Evolutionary conservation across 2,888 invertebrate genomes (phyloP), one percentile per base, ranked within the genome.

Genomic region (Limnephilus auricula): DNA sequence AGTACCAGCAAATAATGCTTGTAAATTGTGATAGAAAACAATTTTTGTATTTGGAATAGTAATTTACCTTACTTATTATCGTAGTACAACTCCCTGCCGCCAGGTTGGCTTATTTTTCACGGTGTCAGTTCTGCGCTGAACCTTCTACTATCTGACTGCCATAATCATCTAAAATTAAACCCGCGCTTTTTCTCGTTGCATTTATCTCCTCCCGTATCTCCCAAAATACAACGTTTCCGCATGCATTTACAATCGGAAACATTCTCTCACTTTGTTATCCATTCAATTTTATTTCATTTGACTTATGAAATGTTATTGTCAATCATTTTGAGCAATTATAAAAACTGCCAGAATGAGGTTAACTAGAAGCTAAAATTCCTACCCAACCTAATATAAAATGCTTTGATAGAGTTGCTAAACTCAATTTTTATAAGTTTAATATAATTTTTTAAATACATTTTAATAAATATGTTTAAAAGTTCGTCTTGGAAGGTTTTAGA

Each of bases 151-250:
- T 65, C 65, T 65, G 65, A n/a, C 65, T 6, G 65, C 65, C 65
- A 65, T 65, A 65, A 65, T 65, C 25, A n/a, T 86, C 86, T 88
- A 88, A 88, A 78, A 40, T 88, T 88, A 88, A 88, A 88, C 34
- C 78, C 78, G 87, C 87, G 87, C 78, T 32, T 78, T 88, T 88
- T 87, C 34, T 65, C 13, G 18, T n/a, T 88, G 87, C 87, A 88
- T 88, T 88, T 78, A 34, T 78, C 18, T 65, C 65, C 65, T 32
- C 10, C 87, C 15, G 87, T 87, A 30, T 50, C 78, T 37, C 30
- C 78, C 78, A 40, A 25, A 25, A 31, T 32, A 34, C 40, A n/a
- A 85, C 30, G 30, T 78, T 88, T 88, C 78, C 87, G 32, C 65
- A 32, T 88, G 79, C 87, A 78, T 78, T 88, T 78, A 13, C 45